Evolutionary conservation across 2,113 vertebrate species (phyloP).

Genomic region (Rhea americana): DNA sequence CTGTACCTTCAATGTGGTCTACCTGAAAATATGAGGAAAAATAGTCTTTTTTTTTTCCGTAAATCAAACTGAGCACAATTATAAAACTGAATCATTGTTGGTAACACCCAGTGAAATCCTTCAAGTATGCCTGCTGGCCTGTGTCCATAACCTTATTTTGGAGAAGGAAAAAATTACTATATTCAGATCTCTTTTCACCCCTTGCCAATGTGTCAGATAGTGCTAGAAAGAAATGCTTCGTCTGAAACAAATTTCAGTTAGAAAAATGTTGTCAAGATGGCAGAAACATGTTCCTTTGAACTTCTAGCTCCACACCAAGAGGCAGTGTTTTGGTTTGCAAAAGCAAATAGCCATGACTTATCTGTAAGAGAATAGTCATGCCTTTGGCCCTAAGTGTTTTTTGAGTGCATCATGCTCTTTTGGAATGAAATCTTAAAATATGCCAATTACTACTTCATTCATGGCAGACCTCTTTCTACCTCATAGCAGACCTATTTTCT

Average conservation of each 20-base stretch:
- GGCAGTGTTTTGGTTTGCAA: not conserved
- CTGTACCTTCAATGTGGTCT: not conserved
- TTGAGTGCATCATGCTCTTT: not conserved
- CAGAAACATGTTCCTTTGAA: not conserved
- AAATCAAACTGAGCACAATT: not conserved
- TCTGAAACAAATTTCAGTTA: not conserved
- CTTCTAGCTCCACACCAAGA: not conserved
- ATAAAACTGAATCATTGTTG: not conserved
- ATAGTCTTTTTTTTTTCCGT: not conserved
- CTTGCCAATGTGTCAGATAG: not conserved
- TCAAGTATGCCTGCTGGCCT: not conserved
- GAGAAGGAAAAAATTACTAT: not conserved
- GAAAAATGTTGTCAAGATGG: not conserved
- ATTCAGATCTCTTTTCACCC: not conserved
- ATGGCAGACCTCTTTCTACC: not conserved
- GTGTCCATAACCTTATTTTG: rapidly evolving
- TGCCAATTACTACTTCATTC: not conserved
- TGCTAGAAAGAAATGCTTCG: not conserved
- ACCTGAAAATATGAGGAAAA: not conserved
- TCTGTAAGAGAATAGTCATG: not conserved
- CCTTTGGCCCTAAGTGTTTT: not conserved
- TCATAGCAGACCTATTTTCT: not conserved
- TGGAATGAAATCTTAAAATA: not conserved
- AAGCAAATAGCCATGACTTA: not conserved
- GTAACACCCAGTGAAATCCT: not conserved